Conservation (phyloP, 1,140 invertebrate species). For the Tyrophagus putrescentiae region DNA sequence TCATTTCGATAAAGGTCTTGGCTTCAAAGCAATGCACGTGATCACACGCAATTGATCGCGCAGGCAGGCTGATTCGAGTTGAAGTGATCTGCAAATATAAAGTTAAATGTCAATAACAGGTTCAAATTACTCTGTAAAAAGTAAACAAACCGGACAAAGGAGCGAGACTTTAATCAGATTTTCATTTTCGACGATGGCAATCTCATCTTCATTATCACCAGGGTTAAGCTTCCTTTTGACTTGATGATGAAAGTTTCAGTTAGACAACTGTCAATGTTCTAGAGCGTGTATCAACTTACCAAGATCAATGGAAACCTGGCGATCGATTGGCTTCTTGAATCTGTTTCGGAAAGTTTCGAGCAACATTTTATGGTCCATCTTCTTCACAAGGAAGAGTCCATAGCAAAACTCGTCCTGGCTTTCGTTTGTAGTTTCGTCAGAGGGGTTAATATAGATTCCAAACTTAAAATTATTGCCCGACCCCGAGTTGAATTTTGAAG, state of each 20-base stretch:
- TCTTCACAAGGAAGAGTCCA: neutral
- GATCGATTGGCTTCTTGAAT: neutral
- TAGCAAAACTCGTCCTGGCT: neutral
- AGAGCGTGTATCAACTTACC: neutral
- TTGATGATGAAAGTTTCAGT: constrained; percentile 28
- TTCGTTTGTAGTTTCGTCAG: neutral
- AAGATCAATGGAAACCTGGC: constrained; percentile 3
- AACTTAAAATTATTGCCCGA: neutral
- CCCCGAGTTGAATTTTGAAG: neutral
- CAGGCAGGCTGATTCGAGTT: constrained; percentile 81
- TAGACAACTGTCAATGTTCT: neutral
- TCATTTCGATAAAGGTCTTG: constrained; percentile 87
- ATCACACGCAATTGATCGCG: constrained; percentile 68
- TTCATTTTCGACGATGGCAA: constrained; percentile 48
- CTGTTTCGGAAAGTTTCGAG: neutral
- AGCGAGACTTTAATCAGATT: constrained; percentile 79
- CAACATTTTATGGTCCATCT: constrained; percentile 9
- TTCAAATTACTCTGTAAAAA: constrained; percentile 17
- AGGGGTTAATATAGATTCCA: neutral
- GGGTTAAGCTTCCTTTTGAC: constrained; percentile 75
- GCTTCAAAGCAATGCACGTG: constrained; percentile 98
- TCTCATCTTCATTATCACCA: constrained; percentile 83
- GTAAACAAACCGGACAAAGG: constrained; percentile 43
- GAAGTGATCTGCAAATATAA: constrained; percentile 68
- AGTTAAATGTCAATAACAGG: neutral